phyloP scores from a whole-genome alignment of 2,888 invertebrate species.

The Alsophila aescularia region DNA sequence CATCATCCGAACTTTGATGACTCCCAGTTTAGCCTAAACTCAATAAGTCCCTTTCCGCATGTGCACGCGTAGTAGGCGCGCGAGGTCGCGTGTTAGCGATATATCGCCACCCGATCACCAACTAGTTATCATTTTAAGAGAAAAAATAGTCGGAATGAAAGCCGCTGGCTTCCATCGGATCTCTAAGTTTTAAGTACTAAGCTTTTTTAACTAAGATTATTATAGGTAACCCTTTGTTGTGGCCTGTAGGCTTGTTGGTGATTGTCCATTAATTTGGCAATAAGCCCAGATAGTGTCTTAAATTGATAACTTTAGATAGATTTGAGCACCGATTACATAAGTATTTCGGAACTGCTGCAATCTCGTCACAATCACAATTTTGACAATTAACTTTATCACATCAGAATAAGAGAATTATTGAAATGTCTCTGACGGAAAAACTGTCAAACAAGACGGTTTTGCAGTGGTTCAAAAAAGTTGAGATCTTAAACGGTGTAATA shows the following conservation, averaged over 20 bases:
- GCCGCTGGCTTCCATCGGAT: slow-evolving; percentile 44
- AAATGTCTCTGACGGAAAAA: too few relatives aligned
- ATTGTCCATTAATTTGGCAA: slow-evolving; percentile 14
- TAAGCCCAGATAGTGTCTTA: slow-evolving; percentile 1
- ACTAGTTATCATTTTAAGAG: slow-evolving; percentile 58
- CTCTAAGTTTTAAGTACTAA: slow-evolving; percentile 60
- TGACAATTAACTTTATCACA: too few relatives aligned
- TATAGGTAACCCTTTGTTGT: too few relatives aligned
- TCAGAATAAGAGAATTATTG: too few relatives aligned
- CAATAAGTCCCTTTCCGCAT: slow-evolving; percentile 47
- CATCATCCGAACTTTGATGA: slow-evolving; percentile 17
- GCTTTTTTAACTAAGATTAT: too few relatives aligned
- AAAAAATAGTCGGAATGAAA: slow-evolving; percentile 54
- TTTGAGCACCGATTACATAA: not conserved
- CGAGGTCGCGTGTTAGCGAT: too few relatives aligned
- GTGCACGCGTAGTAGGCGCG: too few relatives aligned
- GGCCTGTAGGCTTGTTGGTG: slow-evolving; percentile 1
- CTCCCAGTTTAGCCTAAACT: slow-evolving; percentile 34
- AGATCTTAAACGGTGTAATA: too few relatives aligned
- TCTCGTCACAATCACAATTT: too few relatives aligned
- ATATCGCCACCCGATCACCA: too few relatives aligned
- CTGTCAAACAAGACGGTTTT: too few relatives aligned
- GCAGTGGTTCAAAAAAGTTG: too few relatives aligned
- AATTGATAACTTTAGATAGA: slow-evolving; percentile 5
- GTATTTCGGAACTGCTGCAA: not conserved